Base-by-base conservation (phyloP, 2,888 invertebrate species). In the Meteorus colon region DNA sequence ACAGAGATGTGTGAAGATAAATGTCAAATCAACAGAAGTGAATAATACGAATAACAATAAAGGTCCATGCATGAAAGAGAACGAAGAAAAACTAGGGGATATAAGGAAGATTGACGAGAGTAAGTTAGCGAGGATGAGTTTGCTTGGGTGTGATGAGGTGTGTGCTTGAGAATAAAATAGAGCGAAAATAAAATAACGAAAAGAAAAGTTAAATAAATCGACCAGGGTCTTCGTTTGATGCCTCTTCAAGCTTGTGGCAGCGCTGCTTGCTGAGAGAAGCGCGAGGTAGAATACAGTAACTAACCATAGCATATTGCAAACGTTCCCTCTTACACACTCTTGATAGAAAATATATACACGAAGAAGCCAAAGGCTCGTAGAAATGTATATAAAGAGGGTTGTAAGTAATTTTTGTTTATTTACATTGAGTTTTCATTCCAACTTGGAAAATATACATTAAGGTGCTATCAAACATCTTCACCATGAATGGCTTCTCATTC, bases 181-280 rank as follows among this genome's bases (percentile, higher is more conserved):
- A 63, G 59, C 77, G 75, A 78, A 41, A 77, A 73, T 78, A 77
- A 71, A 70, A 73, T 62, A 60, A 72, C 41, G 66, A 66, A 75
- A 72, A 73, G 82, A 81, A 79, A 84, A 84, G 85, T 84, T 86
- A 83, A 86, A 88, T 86, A 87, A 87, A 86, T 86, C 84, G 83
- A 73, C 79, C 19, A 19, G 80, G 74, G 77, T 67, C 62, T 62
- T 72, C 71, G 67, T 76, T 74, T 72, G 48, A 69, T 48, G 69
- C 75, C 65, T 45, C 48, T 55, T 48, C 69, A 70, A 74, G 75
- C 60, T 48, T 75, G 55, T 10, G n/a, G 6, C 10, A 27, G 24
- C 29, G 19, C 16, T 12, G 12, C 27, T 10, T 62, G 27, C 69
- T 74, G 70, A 65, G 19, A 45, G 14, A 48, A 48, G 68, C 73